Percentiles rank a stretch among this genome's conserved stretches.
phyloP scores from a whole-genome alignment of 2,888 invertebrate genomes.

The Standfussiana lucernea region DNA sequence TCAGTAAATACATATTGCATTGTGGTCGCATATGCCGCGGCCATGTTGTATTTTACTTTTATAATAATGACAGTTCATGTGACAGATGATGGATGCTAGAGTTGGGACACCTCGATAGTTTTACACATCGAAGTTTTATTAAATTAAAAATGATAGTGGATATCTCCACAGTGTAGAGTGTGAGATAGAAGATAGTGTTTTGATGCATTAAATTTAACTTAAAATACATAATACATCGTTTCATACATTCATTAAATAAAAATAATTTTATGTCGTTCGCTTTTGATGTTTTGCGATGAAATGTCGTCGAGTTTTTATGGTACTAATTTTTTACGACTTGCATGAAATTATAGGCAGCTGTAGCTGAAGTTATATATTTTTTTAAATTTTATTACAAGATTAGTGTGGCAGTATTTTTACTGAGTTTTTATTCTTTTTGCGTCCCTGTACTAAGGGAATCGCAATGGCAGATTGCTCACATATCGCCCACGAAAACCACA shows the following conservation, averaged over 20 bases:
- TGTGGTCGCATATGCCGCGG: constrained; percentile 68
- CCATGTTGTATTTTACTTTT: constrained; percentile 64
- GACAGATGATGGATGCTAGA: constrained; percentile 63
- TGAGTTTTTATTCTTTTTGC: constrained; percentile 5
- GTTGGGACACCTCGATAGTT: constrained; percentile 29
- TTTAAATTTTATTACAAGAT: constrained; percentile 22
- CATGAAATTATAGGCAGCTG: constrained; percentile 53
- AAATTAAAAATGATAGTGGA: neutral
- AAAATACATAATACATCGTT: too few species aligned
- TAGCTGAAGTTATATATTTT: neutral
- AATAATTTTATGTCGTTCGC: constrained; percentile 31
- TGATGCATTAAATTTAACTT: constrained; percentile 18
- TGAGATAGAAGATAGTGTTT: constrained; percentile 20
- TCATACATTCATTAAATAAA: constrained; percentile 31
- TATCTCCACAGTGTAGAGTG: too few species aligned
- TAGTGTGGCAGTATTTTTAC: constrained; percentile 28
- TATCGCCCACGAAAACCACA: constrained; percentile 42
- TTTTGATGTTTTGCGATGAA: constrained; percentile 53
- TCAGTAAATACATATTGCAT: constrained; percentile 63
- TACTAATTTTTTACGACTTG: constrained; percentile 38
- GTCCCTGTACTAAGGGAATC: constrained; percentile 1
- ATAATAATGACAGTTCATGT: constrained; percentile 64
- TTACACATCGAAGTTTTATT: constrained; percentile 49
- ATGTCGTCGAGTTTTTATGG: constrained; percentile 37
- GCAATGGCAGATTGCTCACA: constrained; percentile 26